These are phyloP conservation scores for Flexamia atlantica DNA, from an alignment of 2,888 invertebrate species.

Conservation along the genomic window DNA sequence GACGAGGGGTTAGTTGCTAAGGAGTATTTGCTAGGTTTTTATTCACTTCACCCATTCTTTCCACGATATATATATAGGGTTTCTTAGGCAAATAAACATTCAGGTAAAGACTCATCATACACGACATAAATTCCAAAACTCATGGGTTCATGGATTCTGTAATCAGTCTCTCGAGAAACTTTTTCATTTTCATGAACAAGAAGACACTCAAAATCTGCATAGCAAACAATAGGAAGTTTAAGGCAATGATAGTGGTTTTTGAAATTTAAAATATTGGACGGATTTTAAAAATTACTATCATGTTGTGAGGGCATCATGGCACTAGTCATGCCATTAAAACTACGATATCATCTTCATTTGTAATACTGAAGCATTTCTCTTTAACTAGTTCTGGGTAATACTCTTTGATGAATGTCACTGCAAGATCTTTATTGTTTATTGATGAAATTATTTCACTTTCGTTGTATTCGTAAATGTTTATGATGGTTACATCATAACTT, in stretches of 20 bases:
- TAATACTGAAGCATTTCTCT: too few relatives aligned
- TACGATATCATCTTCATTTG: too few relatives aligned
- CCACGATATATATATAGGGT: constrained; percentile 39
- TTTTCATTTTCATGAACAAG: neutral
- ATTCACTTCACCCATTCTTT: too few relatives aligned
- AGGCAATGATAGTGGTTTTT: constrained; percentile 24
- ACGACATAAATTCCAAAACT: constrained; percentile 34
- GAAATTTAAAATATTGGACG: constrained; percentile 1
- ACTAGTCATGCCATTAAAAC: too few relatives aligned
- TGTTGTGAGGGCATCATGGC: neutral
- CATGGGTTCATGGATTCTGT: constrained; percentile 26
- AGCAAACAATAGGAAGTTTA: constrained; percentile 28
- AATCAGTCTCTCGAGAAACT: neutral
- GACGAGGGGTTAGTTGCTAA: too few relatives aligned
- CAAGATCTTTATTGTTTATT: too few relatives aligned
- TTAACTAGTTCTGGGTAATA: too few relatives aligned
- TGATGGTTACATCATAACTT: too few relatives aligned
- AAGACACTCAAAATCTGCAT: constrained; percentile 53
- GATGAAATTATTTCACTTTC: too few relatives aligned
- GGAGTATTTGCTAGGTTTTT: too few relatives aligned
- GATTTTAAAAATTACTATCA: neutral
- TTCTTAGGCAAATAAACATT: constrained; percentile 5
- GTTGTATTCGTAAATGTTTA: too few relatives aligned
- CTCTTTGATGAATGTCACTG: too few relatives aligned
- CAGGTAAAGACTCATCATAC: constrained; percentile 33